Evolutionary conservation across 2,888 invertebrate species (phyloP), one percentile per base, ranked within the genome.

Genomic region (Drymonia ruficornis): DNA sequence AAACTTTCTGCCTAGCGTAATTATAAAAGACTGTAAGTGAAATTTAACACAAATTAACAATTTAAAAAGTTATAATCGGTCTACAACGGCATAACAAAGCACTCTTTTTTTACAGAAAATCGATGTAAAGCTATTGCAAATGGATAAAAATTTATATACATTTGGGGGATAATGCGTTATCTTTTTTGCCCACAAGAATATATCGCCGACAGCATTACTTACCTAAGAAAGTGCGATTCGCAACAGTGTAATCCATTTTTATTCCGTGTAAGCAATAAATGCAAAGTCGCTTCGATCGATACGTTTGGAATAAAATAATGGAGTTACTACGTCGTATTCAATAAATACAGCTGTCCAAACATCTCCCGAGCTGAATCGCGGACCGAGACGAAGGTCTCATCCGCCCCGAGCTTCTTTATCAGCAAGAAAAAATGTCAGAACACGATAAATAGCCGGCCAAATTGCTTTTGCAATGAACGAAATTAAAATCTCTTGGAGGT

Each of bases 301-400:
- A 34, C 34, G 31, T 12, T 7, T 49, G 13, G 6, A 49, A 16
- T 52, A 15, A 44, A 49, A 55, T 67, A 55, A 42, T 50, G 28
- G 28, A 52, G 28, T 45, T 19, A 47, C 29, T 55, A 59, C 48
- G 38, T 40, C 49, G 36, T 55, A 50, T 53, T 46, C 38, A 47
- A 54, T 65, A 62, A 67, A 67, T 55, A 63, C 77, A 74, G 70
- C 67, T 77, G 75, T 63, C 16, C 55, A 70, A 72, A 76, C 61
- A 63, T 45, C 57, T 60, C 57, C 31, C 28, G 2, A 13, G 43
- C 43, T 4, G 40, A 68, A 47, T 56, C 50, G 50, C 34, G 43
- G 28, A 38, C 29, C 23, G 48, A 59, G 29, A 38, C 56, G 61
- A 58, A 56, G 66, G 61, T 59, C 57, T 54, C 47, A 58, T 51